Evolutionary conservation across 1,140 invertebrate genomes (phyloP).

Genomic region (Diabrotica undecimpunctata): DNA sequence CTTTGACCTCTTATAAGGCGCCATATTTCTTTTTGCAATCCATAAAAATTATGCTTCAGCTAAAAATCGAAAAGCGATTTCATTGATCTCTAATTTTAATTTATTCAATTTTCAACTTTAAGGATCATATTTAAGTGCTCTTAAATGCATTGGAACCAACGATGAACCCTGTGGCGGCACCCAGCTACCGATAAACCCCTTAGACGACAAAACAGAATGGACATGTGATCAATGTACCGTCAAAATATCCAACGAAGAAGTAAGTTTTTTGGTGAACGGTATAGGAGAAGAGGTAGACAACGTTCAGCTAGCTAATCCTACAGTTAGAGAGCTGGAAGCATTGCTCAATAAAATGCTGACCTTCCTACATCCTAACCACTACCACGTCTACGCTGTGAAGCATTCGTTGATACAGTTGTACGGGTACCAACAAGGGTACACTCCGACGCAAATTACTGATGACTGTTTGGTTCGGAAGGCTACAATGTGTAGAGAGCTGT

Average conservation of each 20-base stretch:
- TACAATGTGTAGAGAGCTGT: slow-evolving; percentile 64
- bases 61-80: too few species aligned
- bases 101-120: too few species aligned
- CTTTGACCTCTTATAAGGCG: too few species aligned
- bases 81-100: too few species aligned
- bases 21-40: too few species aligned
- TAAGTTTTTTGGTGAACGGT: slow-evolving; percentile 60
- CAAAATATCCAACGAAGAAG: slow-evolving; percentile 53
- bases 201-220: slow-evolving; percentile 69
- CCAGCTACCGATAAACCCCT: slow-evolving; percentile 64
- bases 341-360: slow-evolving; percentile 59
- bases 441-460: slow-evolving; percentile 51
- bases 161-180: slow-evolving; percentile 40
- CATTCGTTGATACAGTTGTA: slow-evolving; percentile 77
- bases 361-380: slow-evolving; percentile 76
- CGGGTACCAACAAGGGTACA: slow-evolving; percentile 58
- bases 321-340: slow-evolving; percentile 57
- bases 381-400: slow-evolving; percentile 72
- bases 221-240: slow-evolving; percentile 66
- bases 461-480: slow-evolving; percentile 61
- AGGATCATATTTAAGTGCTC: slow-evolving; percentile 65
- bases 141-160: slow-evolving; percentile 61
- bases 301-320: slow-evolving; percentile 57
- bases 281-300: slow-evolving; percentile 72
- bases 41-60: too few species aligned